A percentile compares a stretch with the other conserved stretches of the same genome.
These are phyloP conservation scores for Cryptoprocta ferox DNA, from an alignment of 2,797 vertebrate species.

Conservation along the genomic window DNA sequence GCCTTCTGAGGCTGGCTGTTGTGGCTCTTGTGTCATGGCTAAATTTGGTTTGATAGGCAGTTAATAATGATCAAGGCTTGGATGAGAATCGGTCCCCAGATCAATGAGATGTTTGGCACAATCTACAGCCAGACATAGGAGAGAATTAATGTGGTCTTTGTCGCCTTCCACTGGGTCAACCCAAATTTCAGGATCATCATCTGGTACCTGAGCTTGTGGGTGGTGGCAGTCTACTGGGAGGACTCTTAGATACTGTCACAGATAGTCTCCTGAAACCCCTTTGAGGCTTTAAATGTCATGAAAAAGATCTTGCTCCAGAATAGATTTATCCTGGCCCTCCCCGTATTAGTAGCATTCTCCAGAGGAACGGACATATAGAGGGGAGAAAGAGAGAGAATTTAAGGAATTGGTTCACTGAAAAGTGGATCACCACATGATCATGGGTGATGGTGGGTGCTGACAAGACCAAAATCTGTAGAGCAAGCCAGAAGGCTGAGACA, in stretches of 20 bases:
- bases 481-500: not conserved
- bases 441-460: too few species aligned
- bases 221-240: not conserved
- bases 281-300: not conserved
- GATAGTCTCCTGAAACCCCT: not conserved
- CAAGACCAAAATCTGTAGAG: not conserved
- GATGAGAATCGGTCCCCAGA: not conserved
- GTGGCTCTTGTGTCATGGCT: not conserved
- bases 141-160: not conserved
- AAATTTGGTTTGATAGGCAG: not conserved
- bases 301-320: not conserved
- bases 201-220: fast-evolving
- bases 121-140: not conserved
- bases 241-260: too few species aligned
- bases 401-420: not conserved
- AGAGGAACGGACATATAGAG: not conserved
- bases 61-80: not conserved
- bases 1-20: fast-evolving
- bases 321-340: not conserved
- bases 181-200: not conserved
- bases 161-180: not conserved
- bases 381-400: not conserved
- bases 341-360: not conserved
- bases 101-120: not conserved
- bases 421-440: too few species aligned